Conservation (phyloP, 2,113 vertebrate genomes). For the Spilogale gracilis region DNA sequence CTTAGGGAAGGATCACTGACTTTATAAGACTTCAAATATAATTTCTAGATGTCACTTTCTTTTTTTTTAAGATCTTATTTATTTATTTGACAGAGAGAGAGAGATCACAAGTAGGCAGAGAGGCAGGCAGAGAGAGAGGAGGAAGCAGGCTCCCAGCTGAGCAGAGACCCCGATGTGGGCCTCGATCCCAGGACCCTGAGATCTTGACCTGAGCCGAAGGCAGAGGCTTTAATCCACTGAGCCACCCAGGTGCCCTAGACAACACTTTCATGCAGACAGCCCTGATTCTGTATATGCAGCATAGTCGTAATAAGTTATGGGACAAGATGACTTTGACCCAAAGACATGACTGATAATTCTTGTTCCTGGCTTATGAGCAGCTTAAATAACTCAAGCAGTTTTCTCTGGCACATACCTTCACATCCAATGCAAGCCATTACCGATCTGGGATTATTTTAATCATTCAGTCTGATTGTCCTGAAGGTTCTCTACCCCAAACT, state of each 20-base stretch:
- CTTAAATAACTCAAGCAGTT: conserved; percentile 22
- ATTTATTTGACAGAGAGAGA: no score
- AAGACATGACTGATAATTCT: background rate
- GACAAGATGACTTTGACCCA: background rate
- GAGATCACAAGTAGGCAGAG: no score
- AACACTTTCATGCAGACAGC: background rate
- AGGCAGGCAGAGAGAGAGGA: no score
- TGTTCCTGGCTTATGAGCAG: background rate
- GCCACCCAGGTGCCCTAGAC: no score
- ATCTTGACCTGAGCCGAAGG: no score
- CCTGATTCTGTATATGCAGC: background rate
- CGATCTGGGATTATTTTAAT: background rate
- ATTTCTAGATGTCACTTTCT: background rate
- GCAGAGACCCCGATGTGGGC: no score
- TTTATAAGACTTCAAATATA: background rate
- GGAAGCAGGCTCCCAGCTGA: no score
- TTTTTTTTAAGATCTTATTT: no score
- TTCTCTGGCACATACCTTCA: background rate
- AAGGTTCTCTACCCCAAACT: background rate
- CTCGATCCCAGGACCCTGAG: no score
- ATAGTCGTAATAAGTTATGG: background rate
- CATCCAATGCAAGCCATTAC: background rate
- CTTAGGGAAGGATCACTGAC: background rate
- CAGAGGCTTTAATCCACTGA: no score
- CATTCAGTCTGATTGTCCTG: background rate